Base-by-base conservation (phyloP, 2,113 vertebrate genomes). In the Falco punctatus region DNA sequence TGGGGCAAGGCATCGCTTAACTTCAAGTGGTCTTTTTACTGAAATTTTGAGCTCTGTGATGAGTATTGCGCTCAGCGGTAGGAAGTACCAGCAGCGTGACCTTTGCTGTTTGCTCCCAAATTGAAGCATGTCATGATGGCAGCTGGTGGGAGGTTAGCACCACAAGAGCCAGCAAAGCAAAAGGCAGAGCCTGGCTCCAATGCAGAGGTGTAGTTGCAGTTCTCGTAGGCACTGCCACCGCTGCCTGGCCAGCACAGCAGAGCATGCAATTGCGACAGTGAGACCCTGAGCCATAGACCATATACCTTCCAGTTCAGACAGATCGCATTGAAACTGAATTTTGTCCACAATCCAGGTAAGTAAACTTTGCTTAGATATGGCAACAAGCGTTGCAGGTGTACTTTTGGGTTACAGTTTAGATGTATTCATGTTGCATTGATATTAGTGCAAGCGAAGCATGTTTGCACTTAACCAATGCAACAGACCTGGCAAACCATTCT, bases 181-280 rank as follows among this genome's bases (percentile, higher is more conserved):
- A 44, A 72, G 15, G 18, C 9, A 1, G 9, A 66, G 42, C 32
- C 26, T 82, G 71, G 18, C 71, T 67, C 57, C 24, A 11, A 9
- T 8, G 48, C 58, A 67, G 71, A 33, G 57, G 35, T 62, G 32
- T 48, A 22, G 2, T 23, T 69, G 26, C 24, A 32, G 33, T 19
- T 32, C 32, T 27, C 35, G 21, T 9, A 51, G 32, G 4, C 0
- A 0, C 0, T 16, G 15, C 40, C 10, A 7, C 10, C 3, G 0
- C 48, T 32, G 24, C 38, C 28, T 52, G 83, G 30, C 7, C 62
- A 38, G 27, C 0, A 14, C 13, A 38, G 49, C 16, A 46, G 21
- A 6, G 48, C n/a, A 42, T 2, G 21, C 16, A 44, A 4, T 24
- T 49, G 51, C 2, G 1, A 23, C 32, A 67, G 55, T 2, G 57